phyloP scores from a whole-genome alignment of 2,113 vertebrate genomes.

The Noturus placidus region DNA sequence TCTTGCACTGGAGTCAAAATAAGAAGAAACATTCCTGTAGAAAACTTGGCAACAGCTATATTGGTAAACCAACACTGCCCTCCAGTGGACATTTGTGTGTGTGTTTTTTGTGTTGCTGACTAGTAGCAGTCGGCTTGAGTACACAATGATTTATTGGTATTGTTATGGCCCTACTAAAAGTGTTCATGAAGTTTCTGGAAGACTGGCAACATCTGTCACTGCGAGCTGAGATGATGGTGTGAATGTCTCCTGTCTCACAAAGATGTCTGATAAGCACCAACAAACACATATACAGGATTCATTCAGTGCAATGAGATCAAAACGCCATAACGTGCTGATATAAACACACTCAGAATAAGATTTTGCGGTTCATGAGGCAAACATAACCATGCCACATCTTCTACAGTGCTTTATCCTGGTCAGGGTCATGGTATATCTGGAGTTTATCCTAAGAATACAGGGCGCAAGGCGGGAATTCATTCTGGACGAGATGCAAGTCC shows the following conservation, averaged over 20 bases:
- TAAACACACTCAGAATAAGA: neutral
- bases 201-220: neutral
- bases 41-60: neutral
- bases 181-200: neutral
- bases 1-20: neutral
- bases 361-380: neutral
- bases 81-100: constrained; percentile 38
- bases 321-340: neutral
- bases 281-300: neutral
- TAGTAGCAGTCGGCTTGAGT: neutral
- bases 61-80: constrained; percentile 38
- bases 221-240: neutral
- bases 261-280: neutral
- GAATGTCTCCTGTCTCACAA: neutral
- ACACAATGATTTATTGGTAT: neutral
- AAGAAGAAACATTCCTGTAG: neutral
- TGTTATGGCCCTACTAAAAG: constrained; percentile 5
- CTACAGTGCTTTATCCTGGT: neutral
- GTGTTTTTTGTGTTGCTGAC: neutral
- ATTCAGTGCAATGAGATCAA: neutral
- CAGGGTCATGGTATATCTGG: neutral
- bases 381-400: neutral
- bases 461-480: neutral
- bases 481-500: neutral
- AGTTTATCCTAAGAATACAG: neutral